These are phyloP conservation scores for Sphaerodactylus townsendi DNA, from an alignment of 2,113 vertebrate genomes.

Conservation along the genomic window DNA sequence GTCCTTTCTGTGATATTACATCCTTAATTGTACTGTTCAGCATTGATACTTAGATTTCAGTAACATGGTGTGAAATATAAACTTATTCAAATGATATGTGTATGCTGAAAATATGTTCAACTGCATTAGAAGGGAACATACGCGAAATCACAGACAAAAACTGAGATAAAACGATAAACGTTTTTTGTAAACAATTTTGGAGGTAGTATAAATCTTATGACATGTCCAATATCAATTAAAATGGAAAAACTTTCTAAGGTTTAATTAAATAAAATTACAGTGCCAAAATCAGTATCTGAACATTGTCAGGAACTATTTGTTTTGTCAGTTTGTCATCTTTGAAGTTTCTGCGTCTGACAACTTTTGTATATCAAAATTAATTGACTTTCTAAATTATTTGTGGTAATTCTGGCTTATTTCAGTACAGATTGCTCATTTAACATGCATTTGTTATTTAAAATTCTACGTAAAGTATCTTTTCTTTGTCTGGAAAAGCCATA, in stretches of 20 bases:
- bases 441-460: too few relatives aligned
- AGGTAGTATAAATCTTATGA: constrained; percentile 57
- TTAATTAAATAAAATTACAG: constrained; percentile 57
- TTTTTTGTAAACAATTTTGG: constrained; percentile 63
- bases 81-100: constrained; percentile 8
- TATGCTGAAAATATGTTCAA: constrained; percentile 38
- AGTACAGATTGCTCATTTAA: constrained; percentile 6
- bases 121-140: constrained; percentile 35
- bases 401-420: constrained; percentile 37
- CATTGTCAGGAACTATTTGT: constrained; percentile 52
- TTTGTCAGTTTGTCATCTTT: constrained; percentile 57
- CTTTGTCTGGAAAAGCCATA: not conserved
- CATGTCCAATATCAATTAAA: constrained; percentile 52
- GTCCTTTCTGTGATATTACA: not conserved
- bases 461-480: not conserved
- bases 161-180: constrained; percentile 39
- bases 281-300: constrained; percentile 66
- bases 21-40: constrained; percentile 17
- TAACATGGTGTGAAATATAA: constrained; percentile 27
- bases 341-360: constrained; percentile 51
- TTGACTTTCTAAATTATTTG: constrained; percentile 30
- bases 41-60: constrained; percentile 20
- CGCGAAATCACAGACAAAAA: constrained; percentile 46
- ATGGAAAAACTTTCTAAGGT: constrained; percentile 21
- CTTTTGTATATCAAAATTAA: constrained; percentile 41